phyloP scores from a whole-genome alignment of 2,113 vertebrate genomes.

The Pachyramphus minor region DNA sequence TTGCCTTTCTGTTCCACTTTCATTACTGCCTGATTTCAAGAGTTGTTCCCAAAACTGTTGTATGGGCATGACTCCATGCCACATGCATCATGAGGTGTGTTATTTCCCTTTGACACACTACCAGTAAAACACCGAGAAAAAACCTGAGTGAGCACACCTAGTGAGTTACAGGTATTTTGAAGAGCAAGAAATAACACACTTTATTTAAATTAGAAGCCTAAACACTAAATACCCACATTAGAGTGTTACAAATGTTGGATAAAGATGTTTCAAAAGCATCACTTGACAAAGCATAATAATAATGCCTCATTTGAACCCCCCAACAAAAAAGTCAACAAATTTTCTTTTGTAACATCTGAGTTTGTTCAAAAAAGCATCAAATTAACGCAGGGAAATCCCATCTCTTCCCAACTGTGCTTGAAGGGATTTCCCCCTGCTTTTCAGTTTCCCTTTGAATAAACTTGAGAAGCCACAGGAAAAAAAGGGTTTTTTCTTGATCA shows the following conservation, averaged over 20 bases:
- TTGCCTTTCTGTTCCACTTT: not conserved
- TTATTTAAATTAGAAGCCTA: not conserved
- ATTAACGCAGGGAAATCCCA: not conserved
- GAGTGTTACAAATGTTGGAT: not conserved
- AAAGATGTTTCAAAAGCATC: not conserved
- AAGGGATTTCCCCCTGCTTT: conserved; percentile 38
- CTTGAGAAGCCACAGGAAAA: not conserved
- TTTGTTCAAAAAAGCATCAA: not conserved
- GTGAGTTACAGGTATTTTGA: not conserved
- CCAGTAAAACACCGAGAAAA: not conserved
- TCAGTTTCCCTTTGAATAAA: conserved; percentile 33
- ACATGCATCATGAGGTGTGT: not conserved
- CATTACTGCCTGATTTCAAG: not conserved
- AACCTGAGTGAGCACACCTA: not conserved
- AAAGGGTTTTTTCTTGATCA: conserved; percentile 9
- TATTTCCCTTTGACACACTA: not conserved
- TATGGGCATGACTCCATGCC: not conserved
- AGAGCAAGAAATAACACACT: not conserved
- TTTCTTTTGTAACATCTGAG: not conserved
- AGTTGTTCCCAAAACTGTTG: not conserved
- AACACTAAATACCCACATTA: accelerated
- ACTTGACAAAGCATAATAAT: not conserved
- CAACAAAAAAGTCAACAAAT: not conserved
- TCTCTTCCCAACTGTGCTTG: not conserved
- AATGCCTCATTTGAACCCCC: not conserved